Conservation (phyloP, 1,140 invertebrate species). For the Orussus abietinus region DNA sequence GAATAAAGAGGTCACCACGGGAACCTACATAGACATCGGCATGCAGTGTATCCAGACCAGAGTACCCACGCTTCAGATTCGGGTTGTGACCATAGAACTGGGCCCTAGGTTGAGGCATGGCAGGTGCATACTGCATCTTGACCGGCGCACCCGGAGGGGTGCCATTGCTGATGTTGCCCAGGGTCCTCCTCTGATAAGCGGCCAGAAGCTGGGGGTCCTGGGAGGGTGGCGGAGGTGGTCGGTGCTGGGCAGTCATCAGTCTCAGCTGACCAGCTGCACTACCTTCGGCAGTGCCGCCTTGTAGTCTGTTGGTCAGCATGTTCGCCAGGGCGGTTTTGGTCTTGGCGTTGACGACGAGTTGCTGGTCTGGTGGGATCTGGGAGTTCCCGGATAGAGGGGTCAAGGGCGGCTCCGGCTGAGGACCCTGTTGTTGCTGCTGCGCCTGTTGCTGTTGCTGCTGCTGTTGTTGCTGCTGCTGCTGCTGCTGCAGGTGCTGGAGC, state of each 20-base stretch:
- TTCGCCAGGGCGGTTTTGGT: conserved; percentile 94
- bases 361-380: conserved; percentile 49
- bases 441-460: conserved; percentile 30
- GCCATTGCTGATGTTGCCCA: conserved; percentile 54
- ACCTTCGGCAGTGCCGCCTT: conserved; percentile 57
- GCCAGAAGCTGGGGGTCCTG: conserved; percentile 48
- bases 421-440: conserved; percentile 24
- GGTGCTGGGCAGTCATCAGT: conserved; percentile 78
- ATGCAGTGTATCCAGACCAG: background rate
- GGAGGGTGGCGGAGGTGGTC: conserved; percentile 51
- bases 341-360: conserved; percentile 78
- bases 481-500: conserved; percentile 41
- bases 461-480: conserved; percentile 29
- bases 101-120: conserved; percentile 58
- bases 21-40: no score
- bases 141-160: conserved; percentile 40
- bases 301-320: conserved; percentile 85
- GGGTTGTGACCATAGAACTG: conserved; percentile 85
- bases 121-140: conserved; percentile 51
- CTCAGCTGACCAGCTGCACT: conserved; percentile 70
- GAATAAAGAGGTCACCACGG: conserved; percentile 22
- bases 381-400: conserved; percentile 40
- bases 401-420: conserved; percentile 38
- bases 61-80: conserved; percentile 66
- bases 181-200: conserved; percentile 49